Evolutionary conservation across 2,888 invertebrate genomes (phyloP).

Genomic region (Podotricha telesiphe): DNA sequence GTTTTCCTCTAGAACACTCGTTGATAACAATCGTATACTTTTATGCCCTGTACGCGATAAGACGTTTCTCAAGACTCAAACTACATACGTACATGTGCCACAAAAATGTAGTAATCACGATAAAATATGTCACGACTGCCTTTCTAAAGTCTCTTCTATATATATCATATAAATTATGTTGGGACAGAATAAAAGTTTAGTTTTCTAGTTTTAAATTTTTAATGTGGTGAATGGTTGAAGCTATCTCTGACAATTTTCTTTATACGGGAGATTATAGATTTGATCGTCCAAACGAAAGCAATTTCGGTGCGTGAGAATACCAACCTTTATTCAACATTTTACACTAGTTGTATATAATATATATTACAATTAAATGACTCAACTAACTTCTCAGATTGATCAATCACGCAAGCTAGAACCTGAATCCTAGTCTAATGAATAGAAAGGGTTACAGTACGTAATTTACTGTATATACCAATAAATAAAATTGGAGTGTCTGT

Average conservation of each 20-base stretch:
- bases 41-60: conserved; percentile 45
- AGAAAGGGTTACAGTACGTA: neutral
- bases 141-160: conserved; percentile 3
- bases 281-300: conserved; percentile 8
- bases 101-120: conserved; percentile 46
- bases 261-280: conserved; percentile 4
- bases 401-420: conserved; percentile 41
- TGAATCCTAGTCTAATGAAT: conserved; percentile 26
- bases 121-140: conserved; percentile 45
- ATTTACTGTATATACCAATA: neutral
- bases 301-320: conserved; percentile 37
- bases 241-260: too few species aligned
- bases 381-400: conserved; percentile 37
- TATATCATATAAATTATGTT: neutral
- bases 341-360: conserved; percentile 17
- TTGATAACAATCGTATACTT: conserved; percentile 43
- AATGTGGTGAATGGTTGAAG: too few species aligned
- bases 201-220: too few species aligned
- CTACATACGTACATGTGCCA: conserved; percentile 29
- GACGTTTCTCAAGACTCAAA: conserved; percentile 45
- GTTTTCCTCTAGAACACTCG: conserved; percentile 20
- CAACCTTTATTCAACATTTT: conserved; percentile 34
- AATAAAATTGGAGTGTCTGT: too few species aligned
- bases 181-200: too few species aligned
- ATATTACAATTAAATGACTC: conserved; percentile 27